Percentiles rank a stretch among this genome's conserved stretches.
Evolutionary conservation across 2,113 vertebrate species (phyloP).

Genomic region (Hypanus sabinus): DNA sequence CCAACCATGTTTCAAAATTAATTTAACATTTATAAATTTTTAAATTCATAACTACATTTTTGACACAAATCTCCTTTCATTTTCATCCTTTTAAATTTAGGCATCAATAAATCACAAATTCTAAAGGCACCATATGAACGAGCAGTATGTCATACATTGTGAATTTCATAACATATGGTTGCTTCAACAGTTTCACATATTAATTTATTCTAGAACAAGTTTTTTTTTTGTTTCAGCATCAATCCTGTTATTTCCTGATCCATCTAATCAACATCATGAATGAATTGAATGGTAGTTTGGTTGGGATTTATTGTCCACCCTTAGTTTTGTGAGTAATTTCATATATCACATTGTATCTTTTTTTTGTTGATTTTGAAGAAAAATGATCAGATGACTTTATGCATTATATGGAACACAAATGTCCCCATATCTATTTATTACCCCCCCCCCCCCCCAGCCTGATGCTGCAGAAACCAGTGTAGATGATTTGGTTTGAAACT

Average conservation of each 20-base stretch:
- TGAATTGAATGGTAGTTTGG: neutral
- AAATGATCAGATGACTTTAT: neutral
- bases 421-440: neutral
- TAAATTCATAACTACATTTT: neutral
- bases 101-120: neutral
- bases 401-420: neutral
- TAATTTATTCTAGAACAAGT: slow-evolving; percentile 35
- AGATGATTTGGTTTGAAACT: neutral
- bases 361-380: neutral
- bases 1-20: neutral
- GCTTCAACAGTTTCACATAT: slow-evolving; percentile 14
- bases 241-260: slow-evolving; percentile 36
- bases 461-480: neutral
- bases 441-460: neutral
- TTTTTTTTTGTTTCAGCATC: neutral
- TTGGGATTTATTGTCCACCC: neutral
- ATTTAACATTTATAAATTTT: neutral
- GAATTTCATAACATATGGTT: slow-evolving; percentile 35
- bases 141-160: neutral
- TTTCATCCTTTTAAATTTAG: neutral
- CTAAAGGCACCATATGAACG: neutral
- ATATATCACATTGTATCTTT: neutral
- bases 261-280: neutral
- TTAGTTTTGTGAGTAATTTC: neutral
- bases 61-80: neutral